Conservation (phyloP, 2,797 vertebrate genomes). For the Centropyge bicolor region DNA sequence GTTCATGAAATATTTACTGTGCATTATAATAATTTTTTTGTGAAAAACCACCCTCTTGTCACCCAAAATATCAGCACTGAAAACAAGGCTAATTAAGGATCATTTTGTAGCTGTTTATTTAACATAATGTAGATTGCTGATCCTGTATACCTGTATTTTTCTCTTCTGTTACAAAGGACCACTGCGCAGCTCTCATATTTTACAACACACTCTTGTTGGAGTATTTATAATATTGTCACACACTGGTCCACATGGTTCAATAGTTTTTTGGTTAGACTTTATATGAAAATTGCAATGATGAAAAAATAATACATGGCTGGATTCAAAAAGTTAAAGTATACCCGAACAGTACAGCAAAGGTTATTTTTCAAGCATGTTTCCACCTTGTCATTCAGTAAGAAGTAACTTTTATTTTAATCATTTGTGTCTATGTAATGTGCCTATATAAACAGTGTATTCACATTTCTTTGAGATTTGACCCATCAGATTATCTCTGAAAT, state of each 20-base stretch:
- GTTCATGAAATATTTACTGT: neutral
- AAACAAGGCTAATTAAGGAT: neutral
- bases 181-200: neutral
- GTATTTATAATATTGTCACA: neutral
- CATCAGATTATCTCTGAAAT: neutral
- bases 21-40: neutral
- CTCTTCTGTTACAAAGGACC: no score
- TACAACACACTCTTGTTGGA: neutral
- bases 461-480: neutral
- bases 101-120: neutral
- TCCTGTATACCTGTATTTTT: neutral
- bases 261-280: neutral
- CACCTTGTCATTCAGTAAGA: neutral
- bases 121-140: neutral
- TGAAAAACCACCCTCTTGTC: neutral
- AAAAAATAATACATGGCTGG: neutral
- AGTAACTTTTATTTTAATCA: neutral
- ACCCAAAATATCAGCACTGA: neutral
- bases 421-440: neutral
- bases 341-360: neutral
- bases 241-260: neutral
- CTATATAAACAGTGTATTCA: neutral
- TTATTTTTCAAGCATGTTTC: neutral
- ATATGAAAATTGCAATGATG: neutral
- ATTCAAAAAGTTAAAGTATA: neutral